Conservation (phyloP, 2,113 vertebrate genomes). For the Psittacula cyanocephala region DNA sequence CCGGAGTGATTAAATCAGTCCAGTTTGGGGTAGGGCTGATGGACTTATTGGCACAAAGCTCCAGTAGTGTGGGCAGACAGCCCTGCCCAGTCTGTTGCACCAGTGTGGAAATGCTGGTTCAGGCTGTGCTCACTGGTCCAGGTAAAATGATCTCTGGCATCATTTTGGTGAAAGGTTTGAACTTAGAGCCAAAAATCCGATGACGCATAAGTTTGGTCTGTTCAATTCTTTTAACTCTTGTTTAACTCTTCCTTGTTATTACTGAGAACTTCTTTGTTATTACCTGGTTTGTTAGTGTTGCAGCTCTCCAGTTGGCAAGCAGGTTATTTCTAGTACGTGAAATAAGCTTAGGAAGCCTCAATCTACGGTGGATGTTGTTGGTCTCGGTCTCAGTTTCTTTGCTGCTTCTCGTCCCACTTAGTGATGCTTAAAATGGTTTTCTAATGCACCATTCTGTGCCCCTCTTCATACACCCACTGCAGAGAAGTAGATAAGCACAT, state of each 20-base stretch:
- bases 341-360: not conserved
- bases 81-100: not conserved
- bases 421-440: not conserved
- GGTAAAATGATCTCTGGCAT: not conserved
- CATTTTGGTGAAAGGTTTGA: not conserved
- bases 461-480: rapidly evolving
- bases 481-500: not conserved
- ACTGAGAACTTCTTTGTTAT: not conserved
- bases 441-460: rapidly evolving
- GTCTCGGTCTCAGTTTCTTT: not conserved
- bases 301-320: not conserved
- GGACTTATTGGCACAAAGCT: not conserved
- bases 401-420: not conserved
- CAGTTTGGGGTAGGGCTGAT: not conserved
- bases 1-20: not conserved
- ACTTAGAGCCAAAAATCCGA: not conserved
- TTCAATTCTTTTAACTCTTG: not conserved
- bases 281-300: no score
- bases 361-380: not conserved
- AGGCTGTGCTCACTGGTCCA: rapidly evolving
- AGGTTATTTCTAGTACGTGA: not conserved
- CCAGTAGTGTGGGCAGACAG: not conserved
- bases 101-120: not conserved
- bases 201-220: not conserved
- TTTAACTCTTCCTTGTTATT: not conserved